Conservation (phyloP, 2,113 vertebrate species). For the Dasyurus viverrinus region DNA sequence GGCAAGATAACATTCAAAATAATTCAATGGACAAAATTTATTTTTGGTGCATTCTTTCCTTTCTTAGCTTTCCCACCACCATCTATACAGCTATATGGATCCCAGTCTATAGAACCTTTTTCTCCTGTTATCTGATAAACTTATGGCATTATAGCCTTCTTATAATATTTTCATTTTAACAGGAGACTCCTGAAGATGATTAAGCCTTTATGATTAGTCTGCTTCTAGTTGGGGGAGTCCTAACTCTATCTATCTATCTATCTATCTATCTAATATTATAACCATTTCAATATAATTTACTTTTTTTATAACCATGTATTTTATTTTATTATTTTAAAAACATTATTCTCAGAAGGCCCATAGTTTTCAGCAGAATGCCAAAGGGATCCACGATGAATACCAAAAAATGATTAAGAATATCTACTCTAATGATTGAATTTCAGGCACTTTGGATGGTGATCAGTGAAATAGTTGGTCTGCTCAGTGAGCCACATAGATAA, state of each 20-base stretch:
- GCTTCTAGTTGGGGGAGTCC: not conserved
- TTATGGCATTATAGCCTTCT: not conserved
- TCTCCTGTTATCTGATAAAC: not conserved
- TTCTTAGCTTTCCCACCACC: not conserved
- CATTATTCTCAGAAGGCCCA: not conserved
- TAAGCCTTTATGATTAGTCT: not conserved
- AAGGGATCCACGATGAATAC: not conserved
- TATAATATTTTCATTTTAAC: not conserved
- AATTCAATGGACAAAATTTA: not conserved
- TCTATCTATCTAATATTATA: not conserved
- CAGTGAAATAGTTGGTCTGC: not conserved
- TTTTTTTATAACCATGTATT: not conserved
- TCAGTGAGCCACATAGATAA: not conserved
- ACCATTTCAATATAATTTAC: not conserved
- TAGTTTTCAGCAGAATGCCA: not conserved
- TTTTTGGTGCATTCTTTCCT: not conserved
- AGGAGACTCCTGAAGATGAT: not conserved
- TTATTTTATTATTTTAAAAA: not conserved
- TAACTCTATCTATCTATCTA: too few relatives aligned
- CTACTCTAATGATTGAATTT: not conserved
- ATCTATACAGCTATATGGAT: not conserved
- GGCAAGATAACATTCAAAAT: not conserved
- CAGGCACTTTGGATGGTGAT: not conserved
- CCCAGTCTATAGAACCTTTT: not conserved
- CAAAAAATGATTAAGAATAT: not conserved